Evolutionary conservation across 2,113 vertebrate genomes (phyloP).

Genomic region (Ailuropoda melanoleuca): DNA sequence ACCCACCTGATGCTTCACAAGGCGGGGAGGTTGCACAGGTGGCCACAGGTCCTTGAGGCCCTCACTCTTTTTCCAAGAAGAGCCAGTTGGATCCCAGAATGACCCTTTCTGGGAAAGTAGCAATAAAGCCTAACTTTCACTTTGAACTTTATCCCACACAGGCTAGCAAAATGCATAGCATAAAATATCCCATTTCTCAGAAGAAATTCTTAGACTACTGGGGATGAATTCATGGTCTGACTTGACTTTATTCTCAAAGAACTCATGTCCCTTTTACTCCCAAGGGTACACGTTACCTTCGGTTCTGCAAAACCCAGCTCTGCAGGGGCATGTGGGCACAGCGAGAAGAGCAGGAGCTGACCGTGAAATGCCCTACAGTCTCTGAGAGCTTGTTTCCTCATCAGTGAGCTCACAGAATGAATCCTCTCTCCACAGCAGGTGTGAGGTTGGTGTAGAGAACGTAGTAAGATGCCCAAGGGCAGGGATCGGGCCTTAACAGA

Average conservation of each 20-base stretch:
- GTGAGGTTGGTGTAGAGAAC: not conserved
- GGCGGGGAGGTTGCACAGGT: rapidly evolving
- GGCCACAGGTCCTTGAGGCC: not conserved
- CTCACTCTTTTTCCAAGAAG: not conserved
- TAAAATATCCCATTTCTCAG: not conserved
- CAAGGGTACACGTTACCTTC: rapidly evolving
- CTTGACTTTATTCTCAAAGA: not conserved
- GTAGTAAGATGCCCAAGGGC: rapidly evolving
- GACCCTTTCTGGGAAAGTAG: not conserved
- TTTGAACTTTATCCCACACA: not conserved
- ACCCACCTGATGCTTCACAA: not conserved
- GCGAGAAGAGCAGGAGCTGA: not conserved
- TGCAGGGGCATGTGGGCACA: not conserved
- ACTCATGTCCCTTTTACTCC: not conserved
- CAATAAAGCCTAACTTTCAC: not conserved
- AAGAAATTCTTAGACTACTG: not conserved
- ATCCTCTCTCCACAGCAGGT: not conserved
- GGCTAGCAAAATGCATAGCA: not conserved
- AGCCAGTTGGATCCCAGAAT: not conserved
- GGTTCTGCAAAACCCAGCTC: not conserved
- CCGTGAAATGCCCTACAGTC: no score
- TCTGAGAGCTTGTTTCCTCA: not conserved
- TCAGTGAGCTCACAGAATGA: no score
- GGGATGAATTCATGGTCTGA: no score
- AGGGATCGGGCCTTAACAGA: not conserved